Conservation (phyloP, 2,113 vertebrate genomes). For the Myodes glareolus region DNA sequence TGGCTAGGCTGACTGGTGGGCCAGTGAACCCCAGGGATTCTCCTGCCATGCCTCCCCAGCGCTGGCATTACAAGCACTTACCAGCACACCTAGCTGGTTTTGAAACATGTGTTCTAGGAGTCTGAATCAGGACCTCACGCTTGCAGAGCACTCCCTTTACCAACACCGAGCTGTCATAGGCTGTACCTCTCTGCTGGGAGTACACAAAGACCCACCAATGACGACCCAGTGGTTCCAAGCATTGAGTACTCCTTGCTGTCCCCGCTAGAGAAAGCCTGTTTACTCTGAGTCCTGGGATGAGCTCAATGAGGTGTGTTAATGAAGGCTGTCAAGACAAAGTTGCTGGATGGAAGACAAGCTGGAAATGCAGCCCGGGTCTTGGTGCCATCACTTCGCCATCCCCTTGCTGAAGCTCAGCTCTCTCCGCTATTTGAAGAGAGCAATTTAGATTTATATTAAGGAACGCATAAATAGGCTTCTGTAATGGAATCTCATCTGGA, state of each 20-base stretch:
- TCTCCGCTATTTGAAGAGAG: conserved; percentile 76
- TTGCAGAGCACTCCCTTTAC: background rate
- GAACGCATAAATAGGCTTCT: conserved; percentile 71
- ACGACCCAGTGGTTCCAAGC: background rate
- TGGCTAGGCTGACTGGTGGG: background rate
- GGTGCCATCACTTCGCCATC: background rate
- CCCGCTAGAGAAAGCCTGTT: background rate
- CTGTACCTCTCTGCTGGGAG: background rate
- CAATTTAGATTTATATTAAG: conserved; percentile 80
- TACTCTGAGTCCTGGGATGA: background rate
- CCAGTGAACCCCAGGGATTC: background rate
- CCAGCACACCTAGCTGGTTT: background rate
- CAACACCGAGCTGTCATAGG: background rate
- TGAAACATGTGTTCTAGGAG: background rate
- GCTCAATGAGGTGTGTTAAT: background rate
- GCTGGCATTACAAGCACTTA: background rate
- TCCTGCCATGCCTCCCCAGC: background rate
- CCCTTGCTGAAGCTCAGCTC: conserved; percentile 52
- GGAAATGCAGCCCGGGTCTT: background rate
- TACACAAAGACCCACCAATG: background rate
- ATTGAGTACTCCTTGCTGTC: accelerated
- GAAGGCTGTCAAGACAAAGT: background rate
- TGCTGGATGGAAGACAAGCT: background rate
- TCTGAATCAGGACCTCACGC: background rate
- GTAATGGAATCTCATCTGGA: conserved; percentile 76